Evolutionary conservation across 1,140 invertebrate species (phyloP), one percentile per base, ranked within the genome.

Genomic region (Achatina immaculata): DNA sequence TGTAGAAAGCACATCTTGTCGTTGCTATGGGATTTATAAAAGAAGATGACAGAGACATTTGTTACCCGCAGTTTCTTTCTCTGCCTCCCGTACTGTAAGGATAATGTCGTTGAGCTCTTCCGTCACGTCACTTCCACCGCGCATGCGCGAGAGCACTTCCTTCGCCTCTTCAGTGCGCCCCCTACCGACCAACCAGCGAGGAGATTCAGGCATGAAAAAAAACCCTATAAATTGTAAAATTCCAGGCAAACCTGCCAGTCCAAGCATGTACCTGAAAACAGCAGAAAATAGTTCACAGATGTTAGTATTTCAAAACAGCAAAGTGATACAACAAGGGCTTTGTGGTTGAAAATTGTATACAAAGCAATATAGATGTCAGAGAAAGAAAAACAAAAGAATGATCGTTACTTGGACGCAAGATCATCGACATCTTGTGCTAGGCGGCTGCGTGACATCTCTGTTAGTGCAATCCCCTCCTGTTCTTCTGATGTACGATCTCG

Each of bases 131-230:
- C 79, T 40, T 34, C 78, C 45, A 19, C 88, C 89, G 42, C 92
- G 85, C 51, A 93, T 90, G 34, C 86, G 87, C 24, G 83, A 40
- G 11, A 93, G 85, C 19, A 92, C 91, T 48, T 84, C 81, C 34
- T 86, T 74, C 0, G 93, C 93, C 65, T 92, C 78, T 24, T 90
- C 89, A 21, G 82, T 73, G 7, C 85, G 85, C 0, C 89, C 89
- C 80, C 91, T 88, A 21, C 86, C 88, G 34, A 93, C 89, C 55
- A 90, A 72, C 88, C 88, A 90, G 16, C 89, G 84, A 0, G 89
- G 89, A 78, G 88, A 89, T 58, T 90, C 89, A 11, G 89, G 89
- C 75, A 90, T 78, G 73, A 88, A 88, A 38, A 89, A 75, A 69
- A 90, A 90, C 0, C 88, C 89, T 58, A 89, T 55, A 43, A 90